Evolutionary conservation across 2,888 invertebrate genomes (phyloP), one percentile per base, ranked within the genome.

Genomic region (Bellardia pandia): DNA sequence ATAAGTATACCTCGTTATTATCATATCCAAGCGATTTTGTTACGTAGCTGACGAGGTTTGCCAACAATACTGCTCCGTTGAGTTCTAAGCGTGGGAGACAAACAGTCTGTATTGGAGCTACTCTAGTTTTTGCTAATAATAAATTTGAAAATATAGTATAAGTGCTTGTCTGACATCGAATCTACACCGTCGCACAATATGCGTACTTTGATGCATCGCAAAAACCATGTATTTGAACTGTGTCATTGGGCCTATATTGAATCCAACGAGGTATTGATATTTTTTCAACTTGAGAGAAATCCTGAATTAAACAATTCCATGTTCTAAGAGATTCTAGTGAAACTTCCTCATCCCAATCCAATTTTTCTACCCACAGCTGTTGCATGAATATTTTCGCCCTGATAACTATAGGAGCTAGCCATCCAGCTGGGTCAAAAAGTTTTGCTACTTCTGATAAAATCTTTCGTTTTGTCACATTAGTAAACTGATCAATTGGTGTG

Each of bases 351-450:
- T 56, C 7, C 56, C 56, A 56, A 16, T 56, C 56, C 7, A 56
- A n/a, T 1, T 7, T 7, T n/a, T 56, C 56, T 56, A 56, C 7
- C 56, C 56, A 56, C 2, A 56, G 16, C 40, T 56, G 56, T 16
- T 56, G 56, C 56, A 56, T 56, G 2, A n/a, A 16, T 56, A 56
- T 56, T 56, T 56, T 56, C 16, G 56, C 56, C 16, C 56, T 56
- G 56, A 56, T 42, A 42, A 42, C 8, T 42, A 42, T 2, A 8
- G 42, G 42, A 42, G 42, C 42, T 5, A 42, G 42, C 42, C 42
- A 42, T 42, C 42, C 42, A 42, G 42, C 42, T 7, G 42, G 42
- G 8, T 42, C n/a, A 42, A 42, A 42, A 8, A 42, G 42, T 42
- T 42, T 42, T 5, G 42, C 2, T 7, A 48, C 13, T 11, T 8